These are phyloP conservation scores for Lagopus muta DNA, from an alignment of 2,113 vertebrate genomes.

Conservation along the genomic window DNA sequence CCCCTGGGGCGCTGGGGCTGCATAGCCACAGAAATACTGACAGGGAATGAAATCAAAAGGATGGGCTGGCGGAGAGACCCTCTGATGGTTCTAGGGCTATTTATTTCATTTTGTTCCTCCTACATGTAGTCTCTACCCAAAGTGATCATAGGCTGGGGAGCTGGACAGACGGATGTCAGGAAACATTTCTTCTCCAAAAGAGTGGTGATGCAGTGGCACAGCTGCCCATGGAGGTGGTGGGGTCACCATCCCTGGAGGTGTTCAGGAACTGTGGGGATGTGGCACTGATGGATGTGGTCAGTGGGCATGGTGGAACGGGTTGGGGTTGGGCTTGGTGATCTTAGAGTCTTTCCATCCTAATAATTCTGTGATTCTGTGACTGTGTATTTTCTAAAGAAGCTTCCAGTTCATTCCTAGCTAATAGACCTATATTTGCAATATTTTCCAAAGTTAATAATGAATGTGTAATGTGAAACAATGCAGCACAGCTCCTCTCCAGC, in stretches of 20 bases:
- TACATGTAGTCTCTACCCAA: background rate
- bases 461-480: background rate
- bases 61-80: background rate
- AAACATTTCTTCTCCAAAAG: too few relatives aligned
- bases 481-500: background rate
- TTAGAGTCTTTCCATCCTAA: too few relatives aligned
- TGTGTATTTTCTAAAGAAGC: background rate
- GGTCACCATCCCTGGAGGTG: too few relatives aligned
- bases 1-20: slow-evolving; percentile 57
- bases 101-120: background rate
- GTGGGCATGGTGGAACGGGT: too few relatives aligned
- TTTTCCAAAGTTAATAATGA: background rate
- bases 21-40: slow-evolving; percentile 55
- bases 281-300: too few relatives aligned
- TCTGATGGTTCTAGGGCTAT: slow-evolving; percentile 8
- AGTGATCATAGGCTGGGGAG: background rate
- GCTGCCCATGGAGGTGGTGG: too few relatives aligned
- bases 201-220: too few relatives aligned
- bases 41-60: slow-evolving; percentile 29
- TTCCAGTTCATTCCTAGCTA: background rate
- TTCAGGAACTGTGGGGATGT: too few relatives aligned
- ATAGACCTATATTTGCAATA: background rate
- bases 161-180: background rate
- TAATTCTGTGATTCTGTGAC: too few relatives aligned
- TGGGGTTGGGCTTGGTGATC: too few relatives aligned